Percentiles rank a stretch among this genome's conserved stretches.
phyloP scores from a whole-genome alignment of 2,888 invertebrate species.

The Helleia helle region DNA sequence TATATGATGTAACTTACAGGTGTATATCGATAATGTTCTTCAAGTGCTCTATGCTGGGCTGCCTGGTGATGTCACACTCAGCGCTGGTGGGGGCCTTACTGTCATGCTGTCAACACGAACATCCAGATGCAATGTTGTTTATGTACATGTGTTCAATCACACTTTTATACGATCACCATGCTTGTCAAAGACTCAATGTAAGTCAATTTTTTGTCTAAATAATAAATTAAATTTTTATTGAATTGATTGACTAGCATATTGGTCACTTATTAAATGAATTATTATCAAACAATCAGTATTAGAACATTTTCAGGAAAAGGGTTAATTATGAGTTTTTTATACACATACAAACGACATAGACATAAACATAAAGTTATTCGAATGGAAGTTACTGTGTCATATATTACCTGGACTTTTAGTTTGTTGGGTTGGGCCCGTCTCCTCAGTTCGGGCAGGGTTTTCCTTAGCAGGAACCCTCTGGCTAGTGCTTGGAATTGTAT shows the following conservation, averaged over 20 bases:
- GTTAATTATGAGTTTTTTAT: too few species aligned
- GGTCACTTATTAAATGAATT: too few species aligned
- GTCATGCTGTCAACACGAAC: constrained; percentile 66
- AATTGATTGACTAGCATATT: too few species aligned
- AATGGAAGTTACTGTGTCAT: too few species aligned
- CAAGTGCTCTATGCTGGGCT: constrained; percentile 39
- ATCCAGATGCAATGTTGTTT: constrained; percentile 33
- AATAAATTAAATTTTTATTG: too few species aligned
- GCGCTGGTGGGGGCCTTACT: constrained; percentile 29
- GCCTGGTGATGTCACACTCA: constrained; percentile 36
- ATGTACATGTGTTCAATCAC: constrained; percentile 29
- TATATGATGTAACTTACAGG: too few species aligned
- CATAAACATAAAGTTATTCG: too few species aligned
- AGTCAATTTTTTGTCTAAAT: too few species aligned
- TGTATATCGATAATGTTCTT: constrained; percentile 43
- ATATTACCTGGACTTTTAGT: constrained; percentile 18
- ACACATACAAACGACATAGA: too few species aligned
- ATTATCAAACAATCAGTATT: too few species aligned
- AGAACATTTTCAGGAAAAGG: too few species aligned
- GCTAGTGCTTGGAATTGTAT: constrained; percentile 82
- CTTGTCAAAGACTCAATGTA: too few species aligned
- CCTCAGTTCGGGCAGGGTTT: constrained; percentile 61
- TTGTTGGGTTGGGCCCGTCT: constrained; percentile 24
- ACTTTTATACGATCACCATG: constrained; percentile 22
- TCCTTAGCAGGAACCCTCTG: constrained; percentile 78